These are phyloP conservation scores for Volucella inanis DNA, from an alignment of 2,888 invertebrate genomes.

Conservation along the genomic window DNA sequence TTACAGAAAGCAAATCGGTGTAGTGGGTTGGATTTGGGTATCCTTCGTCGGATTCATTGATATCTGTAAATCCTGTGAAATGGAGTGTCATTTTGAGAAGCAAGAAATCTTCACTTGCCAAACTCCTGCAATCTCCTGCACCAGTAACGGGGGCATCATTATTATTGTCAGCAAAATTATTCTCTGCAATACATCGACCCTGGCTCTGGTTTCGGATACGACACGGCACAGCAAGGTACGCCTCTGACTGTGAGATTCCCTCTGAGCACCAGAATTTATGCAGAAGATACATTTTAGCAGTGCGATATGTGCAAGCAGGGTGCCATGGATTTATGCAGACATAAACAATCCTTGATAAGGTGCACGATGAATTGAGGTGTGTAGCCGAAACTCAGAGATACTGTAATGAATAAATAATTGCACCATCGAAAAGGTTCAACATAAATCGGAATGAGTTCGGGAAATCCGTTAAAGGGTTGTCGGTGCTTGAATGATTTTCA, in stretches of 20 bases:
- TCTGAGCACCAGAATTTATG: constrained; percentile 24
- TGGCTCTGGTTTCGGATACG: too few species aligned
- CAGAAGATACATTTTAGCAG: constrained; percentile 49
- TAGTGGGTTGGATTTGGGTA: not conserved
- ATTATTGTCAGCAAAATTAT: constrained; percentile 60
- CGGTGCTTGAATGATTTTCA: not conserved
- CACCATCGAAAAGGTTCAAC: constrained; percentile 24
- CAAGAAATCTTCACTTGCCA: constrained; percentile 30
- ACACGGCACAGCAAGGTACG: not conserved
- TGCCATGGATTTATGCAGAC: constrained; percentile 59
- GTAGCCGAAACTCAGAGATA: constrained; percentile 52
- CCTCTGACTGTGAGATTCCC: constrained; percentile 7
- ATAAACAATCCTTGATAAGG: constrained; percentile 69
- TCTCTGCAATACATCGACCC: constrained; percentile 43
- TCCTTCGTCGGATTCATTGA: constrained; percentile 56
- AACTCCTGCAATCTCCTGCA: constrained; percentile 29
- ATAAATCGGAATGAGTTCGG: not conserved
- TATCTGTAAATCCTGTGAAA: constrained; percentile 67
- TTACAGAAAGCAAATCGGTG: constrained; percentile 7
- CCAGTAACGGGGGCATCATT: constrained; percentile 7
- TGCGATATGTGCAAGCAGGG: constrained; percentile 17
- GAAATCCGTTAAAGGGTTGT: not conserved
- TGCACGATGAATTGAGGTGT: constrained; percentile 63
- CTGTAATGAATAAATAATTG: constrained; percentile 70
- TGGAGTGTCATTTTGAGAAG: constrained; percentile 66